These are phyloP conservation scores for Antheraea mylitta DNA, from an alignment of 1,140 invertebrate genomes.

Conservation along the genomic window DNA sequence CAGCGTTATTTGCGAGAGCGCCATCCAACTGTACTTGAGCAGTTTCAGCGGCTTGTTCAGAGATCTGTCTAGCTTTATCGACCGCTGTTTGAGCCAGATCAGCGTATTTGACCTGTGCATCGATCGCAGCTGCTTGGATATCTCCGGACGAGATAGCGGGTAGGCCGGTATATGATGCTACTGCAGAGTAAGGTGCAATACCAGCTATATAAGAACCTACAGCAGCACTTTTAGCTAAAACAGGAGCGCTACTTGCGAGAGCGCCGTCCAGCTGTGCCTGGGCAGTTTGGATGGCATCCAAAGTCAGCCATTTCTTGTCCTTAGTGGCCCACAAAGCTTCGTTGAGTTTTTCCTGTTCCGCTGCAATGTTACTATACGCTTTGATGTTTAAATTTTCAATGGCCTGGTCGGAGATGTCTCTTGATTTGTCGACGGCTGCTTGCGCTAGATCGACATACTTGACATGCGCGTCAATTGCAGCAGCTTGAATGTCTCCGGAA, in stretches of 20 bases:
- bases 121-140: constrained; percentile 53
- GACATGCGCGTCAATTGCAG: constrained; percentile 56
- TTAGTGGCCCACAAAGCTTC: constrained; percentile 45
- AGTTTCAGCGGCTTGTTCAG: constrained; percentile 38
- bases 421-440: constrained; percentile 39
- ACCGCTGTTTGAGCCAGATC: constrained; percentile 37
- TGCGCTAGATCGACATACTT: constrained; percentile 38
- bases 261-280: constrained; percentile 41
- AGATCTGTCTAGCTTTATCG: constrained; percentile 44
- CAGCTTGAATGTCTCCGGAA: constrained; percentile 56
- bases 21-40: constrained; percentile 44
- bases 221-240: constrained; percentile 21
- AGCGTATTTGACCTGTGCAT: constrained; percentile 50
- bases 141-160: constrained; percentile 51
- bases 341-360: constrained; percentile 38
- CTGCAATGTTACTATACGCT: constrained; percentile 34
- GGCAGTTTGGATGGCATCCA: constrained; percentile 41
- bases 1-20: constrained; percentile 35
- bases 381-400: constrained; percentile 45
- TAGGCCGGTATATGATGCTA: constrained; percentile 17
- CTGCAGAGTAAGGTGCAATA: constrained; percentile 9
- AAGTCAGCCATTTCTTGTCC: constrained; percentile 54
- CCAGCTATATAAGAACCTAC: constrained; percentile 15
- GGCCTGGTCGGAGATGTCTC: constrained; percentile 40
- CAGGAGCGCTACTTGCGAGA: constrained; percentile 34